phyloP scores from a whole-genome alignment of 2,888 invertebrate species.

The Dusona sp. region DNA sequence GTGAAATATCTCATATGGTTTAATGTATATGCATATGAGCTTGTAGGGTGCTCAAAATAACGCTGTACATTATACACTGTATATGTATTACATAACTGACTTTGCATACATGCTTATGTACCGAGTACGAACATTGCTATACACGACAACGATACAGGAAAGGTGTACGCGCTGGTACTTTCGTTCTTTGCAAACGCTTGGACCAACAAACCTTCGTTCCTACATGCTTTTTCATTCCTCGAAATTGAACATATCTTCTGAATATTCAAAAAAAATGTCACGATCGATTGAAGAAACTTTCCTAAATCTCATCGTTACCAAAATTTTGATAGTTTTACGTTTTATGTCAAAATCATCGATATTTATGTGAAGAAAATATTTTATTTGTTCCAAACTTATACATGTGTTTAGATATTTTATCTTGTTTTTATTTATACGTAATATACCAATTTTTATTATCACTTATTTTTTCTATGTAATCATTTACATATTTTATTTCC shows the following conservation, averaged over 20 bases:
- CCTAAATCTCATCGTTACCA: background rate
- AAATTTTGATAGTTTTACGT: background rate
- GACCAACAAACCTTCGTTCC: background rate
- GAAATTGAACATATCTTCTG: background rate
- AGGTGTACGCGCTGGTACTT: constrained; percentile 39
- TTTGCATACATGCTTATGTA: constrained; percentile 43
- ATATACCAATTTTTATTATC: no score
- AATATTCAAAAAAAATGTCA: background rate
- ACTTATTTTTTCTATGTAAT: no score
- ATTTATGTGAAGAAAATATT: background rate
- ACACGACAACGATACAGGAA: constrained; percentile 68
- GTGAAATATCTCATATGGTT: constrained; percentile 17
- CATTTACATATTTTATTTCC: no score
- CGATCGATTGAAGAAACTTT: background rate
- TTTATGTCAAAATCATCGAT: background rate
- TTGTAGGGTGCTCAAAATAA: constrained; percentile 43
- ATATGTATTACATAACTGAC: constrained; percentile 35
- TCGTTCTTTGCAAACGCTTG: constrained; percentile 39
- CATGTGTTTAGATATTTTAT: background rate
- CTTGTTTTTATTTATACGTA: background rate
- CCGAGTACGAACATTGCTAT: constrained; percentile 60
- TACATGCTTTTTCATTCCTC: background rate
- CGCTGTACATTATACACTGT: constrained; percentile 30
- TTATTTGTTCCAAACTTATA: background rate
- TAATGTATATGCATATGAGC: constrained; percentile 20